Evolutionary conservation across 1,140 invertebrate genomes (phyloP).

Genomic region (Calliopsis andreniformis): DNA sequence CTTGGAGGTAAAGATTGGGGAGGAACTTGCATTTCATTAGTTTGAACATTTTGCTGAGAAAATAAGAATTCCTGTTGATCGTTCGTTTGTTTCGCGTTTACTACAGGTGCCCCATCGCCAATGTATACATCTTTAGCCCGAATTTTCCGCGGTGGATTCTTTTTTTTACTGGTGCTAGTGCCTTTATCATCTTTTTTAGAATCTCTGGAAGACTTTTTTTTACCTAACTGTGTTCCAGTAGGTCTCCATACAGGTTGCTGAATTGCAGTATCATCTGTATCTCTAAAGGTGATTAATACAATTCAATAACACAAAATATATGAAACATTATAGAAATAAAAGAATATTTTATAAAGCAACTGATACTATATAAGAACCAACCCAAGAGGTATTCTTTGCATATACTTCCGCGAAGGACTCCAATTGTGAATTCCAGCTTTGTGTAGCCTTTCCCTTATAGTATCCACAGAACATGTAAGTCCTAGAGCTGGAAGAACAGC

Average conservation of each 20-base stretch:
- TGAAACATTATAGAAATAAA: slow-evolving; percentile 15
- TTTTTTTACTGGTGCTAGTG: slow-evolving; percentile 58
- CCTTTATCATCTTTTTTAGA: slow-evolving; percentile 54
- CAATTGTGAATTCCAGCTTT: slow-evolving; percentile 81
- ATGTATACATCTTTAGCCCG: slow-evolving; percentile 57
- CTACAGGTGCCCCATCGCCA: slow-evolving; percentile 29
- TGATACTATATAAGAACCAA: slow-evolving; percentile 48
- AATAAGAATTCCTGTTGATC: slow-evolving; percentile 56
- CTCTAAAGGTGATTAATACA: slow-evolving; percentile 51
- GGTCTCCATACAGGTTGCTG: slow-evolving; percentile 79
- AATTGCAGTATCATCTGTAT: slow-evolving; percentile 72
- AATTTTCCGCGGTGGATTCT: slow-evolving; percentile 53
- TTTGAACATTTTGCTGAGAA: slow-evolving; percentile 56
- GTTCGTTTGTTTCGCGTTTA: slow-evolving; percentile 50
- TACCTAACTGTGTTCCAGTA: slow-evolving; percentile 78
- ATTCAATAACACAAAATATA: neutral
- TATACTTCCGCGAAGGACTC: slow-evolving; percentile 79
- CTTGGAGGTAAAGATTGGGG: slow-evolving; percentile 43
- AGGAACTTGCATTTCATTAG: slow-evolving; percentile 58
- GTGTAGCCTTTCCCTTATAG: slow-evolving; percentile 77
- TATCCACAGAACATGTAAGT: slow-evolving; percentile 78
- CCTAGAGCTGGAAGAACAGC: slow-evolving; percentile 78
- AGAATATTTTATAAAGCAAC: neutral
- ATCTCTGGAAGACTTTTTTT: slow-evolving; percentile 71
- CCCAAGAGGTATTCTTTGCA: slow-evolving; percentile 78